Base-by-base conservation (phyloP, 1,140 invertebrate genomes). In the Ericerus pela region DNA sequence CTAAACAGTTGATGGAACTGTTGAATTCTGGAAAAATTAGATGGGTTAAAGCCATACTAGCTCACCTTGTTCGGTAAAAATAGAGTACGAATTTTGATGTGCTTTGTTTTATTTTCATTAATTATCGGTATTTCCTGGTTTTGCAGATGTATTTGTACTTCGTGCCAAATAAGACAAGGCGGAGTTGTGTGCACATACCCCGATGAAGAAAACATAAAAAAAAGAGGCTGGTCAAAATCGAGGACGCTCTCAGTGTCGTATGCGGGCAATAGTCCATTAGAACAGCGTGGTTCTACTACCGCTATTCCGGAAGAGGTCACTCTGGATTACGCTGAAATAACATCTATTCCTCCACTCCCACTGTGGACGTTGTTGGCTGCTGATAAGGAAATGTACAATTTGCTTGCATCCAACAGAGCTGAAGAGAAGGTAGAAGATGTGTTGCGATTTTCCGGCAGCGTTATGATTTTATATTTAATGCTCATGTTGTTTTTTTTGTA, bases 1-100 rank as follows among this genome's bases (percentile, higher is more conserved):
- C 96, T 0, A 96, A 96, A 67, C 94, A 97, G 65, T 71, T 99
- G 2, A 96, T 97, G 85, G 96, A 99, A 68, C 71, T 99, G n/a
- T 73, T 99, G 0, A 97, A 97, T 71, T 96, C 93, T 56, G 96
- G 96, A 0, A 97, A 97, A 73, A 95, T 96, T 30, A 74, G 88
- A 63, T 90, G 93, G 79, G 96, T 99, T 0, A 97, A 97, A 70
- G 94, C 95, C 0, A 99, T 99, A 58, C 73, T 99, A 31, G 84
- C 91, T 2, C 96, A 99, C 77, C 75, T 99, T 33, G 90, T 98
- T 12, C 79, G 75, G 67, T 69, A 60, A 58, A 53, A 6, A n/a
- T 6, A 24, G 24, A 58, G 11, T 30, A 37, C 14, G 11, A 43
- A 53, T 47, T 24, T 47, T 24, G 20, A 47, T 8, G n/a, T n/a